These are phyloP conservation scores for Drosophila bifasciata DNA, from an alignment of 1,140 invertebrate genomes.

Conservation along the genomic window DNA sequence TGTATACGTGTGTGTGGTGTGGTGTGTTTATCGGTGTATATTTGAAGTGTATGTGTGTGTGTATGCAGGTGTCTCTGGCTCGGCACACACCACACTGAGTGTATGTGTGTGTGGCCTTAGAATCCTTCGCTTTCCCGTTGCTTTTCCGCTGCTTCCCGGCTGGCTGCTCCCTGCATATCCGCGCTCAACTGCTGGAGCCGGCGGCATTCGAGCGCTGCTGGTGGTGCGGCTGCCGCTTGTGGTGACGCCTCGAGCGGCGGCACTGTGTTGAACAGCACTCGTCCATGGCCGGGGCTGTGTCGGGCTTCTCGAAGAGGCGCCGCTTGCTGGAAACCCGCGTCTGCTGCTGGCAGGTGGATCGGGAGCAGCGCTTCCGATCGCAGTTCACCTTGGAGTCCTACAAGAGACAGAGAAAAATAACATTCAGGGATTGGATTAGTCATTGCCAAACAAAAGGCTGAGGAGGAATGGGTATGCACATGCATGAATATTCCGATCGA, in stretches of 20 bases:
- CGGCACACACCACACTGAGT: conserved; percentile 15
- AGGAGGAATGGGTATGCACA: not conserved
- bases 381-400: conserved; percentile 92
- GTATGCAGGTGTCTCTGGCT: conserved; percentile 2
- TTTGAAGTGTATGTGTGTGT: conserved; percentile 14
- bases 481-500: not conserved
- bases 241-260: conserved; percentile 84
- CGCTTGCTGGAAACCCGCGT: conserved; percentile 81
- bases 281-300: conserved; percentile 79
- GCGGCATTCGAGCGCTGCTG: conserved; percentile 40
- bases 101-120: conserved; percentile 14
- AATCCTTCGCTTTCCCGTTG: conserved; percentile 19
- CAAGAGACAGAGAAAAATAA: conserved; percentile 69
- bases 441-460: conserved; percentile 9
- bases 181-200: conserved; percentile 43
- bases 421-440: conserved; percentile 32
- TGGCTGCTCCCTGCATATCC: conserved; percentile 18
- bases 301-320: conserved; percentile 79
- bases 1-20: conserved; percentile 10
- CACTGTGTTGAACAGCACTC: conserved; percentile 86
- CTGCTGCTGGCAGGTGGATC: conserved; percentile 87
- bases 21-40: not conserved
- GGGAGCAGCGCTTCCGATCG: conserved; percentile 90
- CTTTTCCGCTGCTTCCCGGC: conserved; percentile 32
- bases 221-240: conserved; percentile 75